These are phyloP conservation scores for Sitta europaea DNA, from an alignment of 2,113 vertebrate genomes.

Conservation along the genomic window DNA sequence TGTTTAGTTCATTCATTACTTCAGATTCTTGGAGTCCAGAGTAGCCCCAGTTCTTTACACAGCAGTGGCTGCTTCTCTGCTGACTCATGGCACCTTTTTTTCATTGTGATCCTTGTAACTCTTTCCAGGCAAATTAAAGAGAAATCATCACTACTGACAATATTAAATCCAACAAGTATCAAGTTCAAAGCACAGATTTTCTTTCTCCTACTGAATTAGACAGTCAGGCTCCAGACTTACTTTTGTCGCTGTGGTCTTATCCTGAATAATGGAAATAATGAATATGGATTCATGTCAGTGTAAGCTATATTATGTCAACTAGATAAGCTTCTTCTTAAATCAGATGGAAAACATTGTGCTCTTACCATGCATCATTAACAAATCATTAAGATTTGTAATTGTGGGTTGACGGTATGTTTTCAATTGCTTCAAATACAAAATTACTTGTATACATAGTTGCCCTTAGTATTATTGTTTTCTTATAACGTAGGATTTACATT, in stretches of 20 bases:
- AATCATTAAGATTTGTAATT: background rate
- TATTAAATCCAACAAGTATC: background rate
- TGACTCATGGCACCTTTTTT: background rate
- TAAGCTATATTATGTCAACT: background rate
- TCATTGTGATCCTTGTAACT: background rate
- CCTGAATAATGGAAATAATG: background rate
- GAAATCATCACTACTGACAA: background rate
- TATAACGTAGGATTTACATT: background rate
- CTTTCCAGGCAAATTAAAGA: background rate
- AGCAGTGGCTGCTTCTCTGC: background rate
- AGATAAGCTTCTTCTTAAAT: background rate
- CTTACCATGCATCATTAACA: background rate
- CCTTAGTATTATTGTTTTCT: background rate
- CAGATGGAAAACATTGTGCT: background rate
- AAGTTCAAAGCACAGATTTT: background rate
- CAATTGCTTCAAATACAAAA: background rate
- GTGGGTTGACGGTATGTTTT: background rate
- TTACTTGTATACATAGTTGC: background rate
- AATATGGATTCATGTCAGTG: background rate
- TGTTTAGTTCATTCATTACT: background rate
- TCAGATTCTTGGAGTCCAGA: background rate
- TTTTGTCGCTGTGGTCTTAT: background rate
- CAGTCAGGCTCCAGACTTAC: background rate
- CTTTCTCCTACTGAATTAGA: background rate
- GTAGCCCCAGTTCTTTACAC: background rate